A percentile compares a stretch with the other conserved stretches of the same genome.
Conservation (phyloP, 2,113 vertebrate genomes). For the Sylvia atricapilla region DNA sequence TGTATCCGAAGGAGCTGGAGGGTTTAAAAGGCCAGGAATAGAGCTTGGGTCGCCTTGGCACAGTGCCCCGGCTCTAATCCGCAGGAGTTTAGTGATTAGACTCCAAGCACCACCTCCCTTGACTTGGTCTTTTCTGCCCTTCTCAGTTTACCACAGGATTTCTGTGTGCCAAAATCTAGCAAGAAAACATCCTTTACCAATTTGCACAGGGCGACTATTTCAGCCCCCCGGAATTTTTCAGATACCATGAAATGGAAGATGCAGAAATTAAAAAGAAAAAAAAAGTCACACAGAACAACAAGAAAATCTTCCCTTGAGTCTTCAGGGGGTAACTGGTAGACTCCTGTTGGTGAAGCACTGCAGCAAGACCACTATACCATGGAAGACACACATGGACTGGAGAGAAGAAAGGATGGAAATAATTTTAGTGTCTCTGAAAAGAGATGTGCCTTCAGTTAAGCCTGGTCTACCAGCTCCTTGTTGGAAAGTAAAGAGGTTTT, state of each 20-base stretch:
- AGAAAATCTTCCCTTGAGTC: not conserved
- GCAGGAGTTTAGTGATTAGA: slow-evolving; percentile 33
- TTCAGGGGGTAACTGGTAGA: not conserved
- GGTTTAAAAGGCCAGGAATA: slow-evolving; percentile 44
- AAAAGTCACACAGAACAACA: fast-evolving
- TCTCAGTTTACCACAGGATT: slow-evolving; percentile 17
- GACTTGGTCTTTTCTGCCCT: slow-evolving; percentile 38
- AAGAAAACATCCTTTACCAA: not conserved
- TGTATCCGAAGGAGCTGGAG: not conserved
- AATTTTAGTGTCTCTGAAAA: not conserved
- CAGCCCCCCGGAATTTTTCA: not conserved
- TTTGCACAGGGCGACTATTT: not conserved
- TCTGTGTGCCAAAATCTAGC: not conserved
- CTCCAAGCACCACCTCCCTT: slow-evolving; percentile 33
- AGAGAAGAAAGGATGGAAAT: not conserved
- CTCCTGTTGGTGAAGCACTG: not conserved
- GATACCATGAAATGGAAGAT: not conserved
- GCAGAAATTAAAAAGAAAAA: not conserved
- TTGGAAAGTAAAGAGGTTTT: not conserved
- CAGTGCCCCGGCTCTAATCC: not conserved
- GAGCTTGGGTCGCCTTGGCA: slow-evolving; percentile 15
- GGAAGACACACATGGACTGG: not conserved
- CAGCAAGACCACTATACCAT: not conserved
- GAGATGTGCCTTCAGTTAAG: not conserved
- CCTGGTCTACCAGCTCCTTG: not conserved